Evolutionary conservation across 2,113 vertebrate genomes (phyloP).

Genomic region (Macroglossus sobrinus): DNA sequence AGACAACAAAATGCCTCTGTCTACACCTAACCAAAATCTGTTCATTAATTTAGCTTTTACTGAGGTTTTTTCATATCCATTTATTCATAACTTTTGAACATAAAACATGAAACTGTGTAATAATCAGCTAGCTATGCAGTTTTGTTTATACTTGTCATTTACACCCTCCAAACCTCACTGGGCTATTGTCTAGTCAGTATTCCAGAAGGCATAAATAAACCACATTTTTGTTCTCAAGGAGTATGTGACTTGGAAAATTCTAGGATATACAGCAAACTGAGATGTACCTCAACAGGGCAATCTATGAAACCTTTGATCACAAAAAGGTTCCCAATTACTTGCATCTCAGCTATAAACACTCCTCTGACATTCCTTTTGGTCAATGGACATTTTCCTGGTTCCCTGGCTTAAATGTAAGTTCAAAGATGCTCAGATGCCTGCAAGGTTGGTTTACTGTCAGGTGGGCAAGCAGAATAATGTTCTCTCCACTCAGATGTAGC

Average conservation of each 20-base stretch:
- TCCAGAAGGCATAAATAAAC: neutral
- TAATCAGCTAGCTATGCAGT: neutral
- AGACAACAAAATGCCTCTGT: neutral
- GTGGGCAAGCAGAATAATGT: neutral
- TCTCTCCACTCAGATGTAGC: neutral
- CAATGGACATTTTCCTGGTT: neutral
- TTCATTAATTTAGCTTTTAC: neutral
- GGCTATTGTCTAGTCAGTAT: neutral
- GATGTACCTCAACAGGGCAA: neutral
- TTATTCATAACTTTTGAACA: neutral
- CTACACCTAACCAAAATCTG: neutral
- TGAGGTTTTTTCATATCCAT: neutral
- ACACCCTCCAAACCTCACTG: neutral
- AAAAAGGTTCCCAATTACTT: neutral
- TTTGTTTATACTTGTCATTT: neutral
- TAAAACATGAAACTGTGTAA: neutral
- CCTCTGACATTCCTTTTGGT: neutral
- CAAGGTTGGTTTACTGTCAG: neutral
- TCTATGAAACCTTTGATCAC: neutral
- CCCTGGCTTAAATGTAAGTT: neutral
- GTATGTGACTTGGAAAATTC: neutral
- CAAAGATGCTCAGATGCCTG: slow-evolving; percentile 14
- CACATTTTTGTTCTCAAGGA: neutral
- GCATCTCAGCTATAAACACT: neutral
- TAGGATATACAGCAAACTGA: neutral